Percentiles rank a stretch among this genome's conserved stretches.
phyloP scores from a whole-genome alignment of 1,140 invertebrate species.

The Apis dorsata region DNA sequence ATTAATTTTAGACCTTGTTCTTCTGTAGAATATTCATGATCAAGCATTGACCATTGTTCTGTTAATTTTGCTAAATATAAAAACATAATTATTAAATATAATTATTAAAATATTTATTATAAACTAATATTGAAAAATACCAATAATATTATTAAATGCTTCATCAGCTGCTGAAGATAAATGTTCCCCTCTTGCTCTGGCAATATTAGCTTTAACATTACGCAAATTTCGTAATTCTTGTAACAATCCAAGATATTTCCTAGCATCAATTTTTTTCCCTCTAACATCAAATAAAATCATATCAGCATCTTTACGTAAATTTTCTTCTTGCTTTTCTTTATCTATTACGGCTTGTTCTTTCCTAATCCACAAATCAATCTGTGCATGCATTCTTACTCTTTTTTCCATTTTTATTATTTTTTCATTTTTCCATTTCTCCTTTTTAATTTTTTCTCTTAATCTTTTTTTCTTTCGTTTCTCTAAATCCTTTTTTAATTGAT shows the following conservation, averaged over 20 bases:
- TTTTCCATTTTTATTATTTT: conserved; percentile 73
- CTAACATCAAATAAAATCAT: conserved; percentile 84
- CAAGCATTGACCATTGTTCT: conserved; percentile 73
- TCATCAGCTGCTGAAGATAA: conserved; percentile 76
- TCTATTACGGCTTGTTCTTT: conserved; percentile 82
- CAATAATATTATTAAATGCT: conserved; percentile 76
- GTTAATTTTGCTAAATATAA: conserved; percentile 68
- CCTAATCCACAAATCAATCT: conserved; percentile 83
- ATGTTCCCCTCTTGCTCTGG: conserved; percentile 82
- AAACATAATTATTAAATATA: conserved; percentile 22
- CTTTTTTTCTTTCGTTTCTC: conserved; percentile 82
- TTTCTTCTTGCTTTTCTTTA: conserved; percentile 84
- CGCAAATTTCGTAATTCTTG: conserved; percentile 84
- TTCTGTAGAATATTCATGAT: conserved; percentile 75
- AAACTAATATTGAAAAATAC: conserved; percentile 47
- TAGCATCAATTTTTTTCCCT: conserved; percentile 85
- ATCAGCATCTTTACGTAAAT: conserved; percentile 85
- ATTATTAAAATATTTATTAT: conserved; percentile 4
- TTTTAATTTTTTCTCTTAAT: conserved; percentile 78
- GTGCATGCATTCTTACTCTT: conserved; percentile 76
- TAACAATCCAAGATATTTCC: conserved; percentile 83
- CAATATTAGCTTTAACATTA: conserved; percentile 82
- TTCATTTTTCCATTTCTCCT: conserved; percentile 75
- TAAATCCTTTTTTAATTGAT: conserved; percentile 78
- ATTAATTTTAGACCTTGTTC: conserved; percentile 77